Base-by-base conservation (phyloP, 1,140 invertebrate species). In the Panonychus citri region DNA sequence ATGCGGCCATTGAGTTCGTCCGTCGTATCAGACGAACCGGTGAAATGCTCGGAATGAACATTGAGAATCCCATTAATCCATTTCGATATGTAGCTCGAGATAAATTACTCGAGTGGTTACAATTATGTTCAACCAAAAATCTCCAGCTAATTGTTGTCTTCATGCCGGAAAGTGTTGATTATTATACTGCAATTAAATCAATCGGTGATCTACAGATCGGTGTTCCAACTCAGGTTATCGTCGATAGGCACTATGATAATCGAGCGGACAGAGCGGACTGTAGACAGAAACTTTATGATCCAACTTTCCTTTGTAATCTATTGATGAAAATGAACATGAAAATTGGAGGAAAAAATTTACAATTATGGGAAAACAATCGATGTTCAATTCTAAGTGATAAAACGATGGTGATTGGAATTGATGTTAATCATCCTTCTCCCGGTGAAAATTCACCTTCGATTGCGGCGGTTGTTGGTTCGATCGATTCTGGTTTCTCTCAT, bases 251-350 rank as follows among this genome's bases (percentile, higher is more conserved):
- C 21, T 46, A 8, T 17, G 7, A 19, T 24, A 5, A 5, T 7
- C n/a, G 24, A 0, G 17, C 7, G 5, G n/a, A 24, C 7, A 46
- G 5, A 17, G 17, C 10, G n/a, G n/a, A 40, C n/a, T 10, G 17
- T 10, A n/a, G 42, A 46, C 42, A n/a, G 17, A 46, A 19, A 24
- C 7, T 46, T 5, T 46, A 15, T 28, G 50, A 52, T n/a, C 5
- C 15, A 15, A 24, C 51, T 13, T 60, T 49, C 30, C 10, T 75
- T 26, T 61, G 66, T 0, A 90, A 91, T 65, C 79, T 91, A 60
- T 65, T 88, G 17, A 65, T 85, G 1, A 90, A 91, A 72, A 75
- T 90, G 0, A 82, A 82, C 66, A 79, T 81, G 0, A 90, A 91
- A 67, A 61, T 90, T 26, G 82, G 84, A 69, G 83, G 84, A 0